Evolutionary conservation across 2,888 invertebrate genomes (phyloP).

Genomic region (Lasiommata megera): DNA sequence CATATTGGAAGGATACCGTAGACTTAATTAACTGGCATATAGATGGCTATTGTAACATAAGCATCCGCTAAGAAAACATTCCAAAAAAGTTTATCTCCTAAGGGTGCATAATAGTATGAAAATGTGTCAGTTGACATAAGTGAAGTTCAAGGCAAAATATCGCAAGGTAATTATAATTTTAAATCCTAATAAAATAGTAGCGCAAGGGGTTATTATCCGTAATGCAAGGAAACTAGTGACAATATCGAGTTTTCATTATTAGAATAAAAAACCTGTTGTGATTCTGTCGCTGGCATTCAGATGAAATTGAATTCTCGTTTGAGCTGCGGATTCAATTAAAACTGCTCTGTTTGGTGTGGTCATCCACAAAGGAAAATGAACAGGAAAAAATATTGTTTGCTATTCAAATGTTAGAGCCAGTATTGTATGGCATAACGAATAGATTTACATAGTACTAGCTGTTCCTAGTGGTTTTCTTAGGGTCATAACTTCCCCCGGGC

Average conservation of each 20-base stretch:
- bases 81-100: no score
- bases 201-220: background rate
- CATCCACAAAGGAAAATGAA: background rate
- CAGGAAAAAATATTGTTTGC: background rate
- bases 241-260: conserved; percentile 28
- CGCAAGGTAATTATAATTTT: background rate
- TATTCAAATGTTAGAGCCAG: background rate
- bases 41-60: no score
- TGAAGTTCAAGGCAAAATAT: no score
- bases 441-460: background rate
- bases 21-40: no score
- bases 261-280: conserved; percentile 22
- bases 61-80: no score
- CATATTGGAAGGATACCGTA: no score
- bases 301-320: conserved; percentile 41
- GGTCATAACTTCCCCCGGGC: no score
- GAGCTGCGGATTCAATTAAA: conserved; percentile 63
- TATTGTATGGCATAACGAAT: background rate
- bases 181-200: no score
- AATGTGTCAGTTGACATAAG: no score
- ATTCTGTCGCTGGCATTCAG: conserved; percentile 34
- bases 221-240: background rate
- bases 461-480: background rate
- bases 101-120: no score
- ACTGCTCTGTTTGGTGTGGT: conserved; percentile 33